phyloP scores from a whole-genome alignment of 2,797 vertebrate genomes.

The Euthynnus affinis region DNA sequence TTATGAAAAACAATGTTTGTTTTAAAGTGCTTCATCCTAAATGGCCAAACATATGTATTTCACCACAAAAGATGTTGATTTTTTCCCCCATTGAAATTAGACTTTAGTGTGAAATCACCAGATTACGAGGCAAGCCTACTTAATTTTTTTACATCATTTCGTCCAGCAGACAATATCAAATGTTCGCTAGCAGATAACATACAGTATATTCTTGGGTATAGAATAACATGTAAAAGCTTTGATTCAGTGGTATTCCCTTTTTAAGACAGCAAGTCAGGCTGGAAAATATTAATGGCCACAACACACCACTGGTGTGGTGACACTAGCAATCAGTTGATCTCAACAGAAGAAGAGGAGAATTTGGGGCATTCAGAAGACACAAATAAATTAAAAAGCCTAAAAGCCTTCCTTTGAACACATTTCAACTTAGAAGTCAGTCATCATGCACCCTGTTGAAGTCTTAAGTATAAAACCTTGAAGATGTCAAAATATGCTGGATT shows the following conservation, averaged over 20 bases:
- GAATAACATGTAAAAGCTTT: constrained; percentile 27
- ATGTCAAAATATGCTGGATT: constrained; percentile 25
- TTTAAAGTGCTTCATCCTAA: constrained; percentile 26
- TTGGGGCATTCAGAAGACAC: constrained; percentile 20
- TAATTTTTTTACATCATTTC: constrained; percentile 4
- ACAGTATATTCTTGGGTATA: constrained; percentile 6
- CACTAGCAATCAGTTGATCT: not conserved
- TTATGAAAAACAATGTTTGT: not conserved
- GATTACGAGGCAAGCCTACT: not conserved
- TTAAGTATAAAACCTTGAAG: not conserved
- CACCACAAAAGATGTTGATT: constrained; percentile 10
- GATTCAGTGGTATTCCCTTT: constrained; percentile 27
- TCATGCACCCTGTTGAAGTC: not conserved
- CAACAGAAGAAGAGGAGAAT: constrained; percentile 27
- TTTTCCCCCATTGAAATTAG: constrained; percentile 2
- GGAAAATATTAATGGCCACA: constrained; percentile 25
- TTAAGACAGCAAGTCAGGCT: constrained; percentile 13
- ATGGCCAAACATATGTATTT: not conserved
- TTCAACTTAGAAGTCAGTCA: constrained; percentile 18
- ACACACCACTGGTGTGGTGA: not conserved
- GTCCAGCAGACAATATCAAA: not conserved
- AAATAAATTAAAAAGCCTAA: constrained; percentile 38
- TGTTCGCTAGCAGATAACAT: constrained; percentile 17
- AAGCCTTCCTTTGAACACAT: constrained; percentile 8
- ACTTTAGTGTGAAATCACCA: constrained; percentile 24